A percentile compares a stretch with the other conserved stretches of the same genome.
Evolutionary conservation across 2,797 vertebrate genomes (phyloP).

Genomic region (Lerista edwardsae): DNA sequence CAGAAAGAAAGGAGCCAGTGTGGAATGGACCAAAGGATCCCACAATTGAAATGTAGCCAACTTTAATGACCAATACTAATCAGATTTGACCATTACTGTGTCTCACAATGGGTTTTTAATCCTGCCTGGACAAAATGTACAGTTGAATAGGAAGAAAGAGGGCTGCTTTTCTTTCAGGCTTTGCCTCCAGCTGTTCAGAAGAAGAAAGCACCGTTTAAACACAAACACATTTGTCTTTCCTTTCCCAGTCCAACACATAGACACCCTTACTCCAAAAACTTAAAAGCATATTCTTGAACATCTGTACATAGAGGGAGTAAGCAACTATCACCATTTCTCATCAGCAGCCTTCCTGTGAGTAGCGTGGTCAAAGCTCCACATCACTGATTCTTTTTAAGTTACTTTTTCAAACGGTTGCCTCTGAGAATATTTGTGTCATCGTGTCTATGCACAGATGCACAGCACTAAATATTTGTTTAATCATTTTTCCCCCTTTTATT

Average conservation of each 20-base stretch:
- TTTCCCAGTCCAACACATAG: slow-evolving; percentile 23
- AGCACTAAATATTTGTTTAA: not conserved
- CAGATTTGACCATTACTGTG: slow-evolving; percentile 61
- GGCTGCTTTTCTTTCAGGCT: slow-evolving; percentile 48
- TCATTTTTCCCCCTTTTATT: slow-evolving; percentile 1
- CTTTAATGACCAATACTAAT: slow-evolving; percentile 52
- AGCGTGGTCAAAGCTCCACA: not conserved
- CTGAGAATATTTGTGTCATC: not conserved
- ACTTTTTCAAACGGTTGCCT: not conserved
- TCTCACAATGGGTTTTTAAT: slow-evolving; percentile 57
- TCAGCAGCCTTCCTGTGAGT: not conserved
- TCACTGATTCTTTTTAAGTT: not conserved
- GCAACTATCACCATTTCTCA: not conserved
- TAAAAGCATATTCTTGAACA: slow-evolving; percentile 27
- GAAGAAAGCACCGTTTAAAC: slow-evolving; percentile 47
- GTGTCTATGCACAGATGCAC: not conserved
- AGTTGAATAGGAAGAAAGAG: slow-evolving; percentile 53
- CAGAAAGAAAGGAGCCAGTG: slow-evolving; percentile 1
- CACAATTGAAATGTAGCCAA: slow-evolving; percentile 55
- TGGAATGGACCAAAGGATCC: slow-evolving; percentile 31
- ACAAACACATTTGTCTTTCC: slow-evolving; percentile 28
- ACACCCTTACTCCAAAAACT: slow-evolving; percentile 10
- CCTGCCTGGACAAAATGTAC: slow-evolving; percentile 32
- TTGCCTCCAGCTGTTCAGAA: slow-evolving; percentile 52
- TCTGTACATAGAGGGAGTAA: not conserved